Evolutionary conservation across 1,140 invertebrate species (phyloP).

Genomic region (Fopius arisanus): DNA sequence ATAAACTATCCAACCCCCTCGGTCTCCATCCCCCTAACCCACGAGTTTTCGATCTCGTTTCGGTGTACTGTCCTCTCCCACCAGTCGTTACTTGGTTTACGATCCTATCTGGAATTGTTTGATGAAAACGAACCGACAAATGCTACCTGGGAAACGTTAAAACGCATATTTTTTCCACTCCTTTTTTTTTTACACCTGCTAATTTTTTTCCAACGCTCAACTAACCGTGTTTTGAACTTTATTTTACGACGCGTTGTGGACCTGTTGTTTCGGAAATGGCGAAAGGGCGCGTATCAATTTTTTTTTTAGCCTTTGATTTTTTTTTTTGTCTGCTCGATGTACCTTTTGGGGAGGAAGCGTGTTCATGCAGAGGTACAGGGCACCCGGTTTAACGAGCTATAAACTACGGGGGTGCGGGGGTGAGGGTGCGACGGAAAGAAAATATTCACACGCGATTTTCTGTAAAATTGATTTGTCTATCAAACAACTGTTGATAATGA

Average conservation of each 20-base stretch:
- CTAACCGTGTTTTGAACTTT: conserved; percentile 9
- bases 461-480: no score
- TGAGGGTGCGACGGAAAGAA: neutral
- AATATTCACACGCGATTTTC: neutral
- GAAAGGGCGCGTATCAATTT: neutral
- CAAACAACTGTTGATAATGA: no score
- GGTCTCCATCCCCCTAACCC: neutral
- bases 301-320: neutral
- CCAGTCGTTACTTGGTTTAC: conserved; percentile 35
- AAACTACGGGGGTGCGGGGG: conserved; percentile 3
- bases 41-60: conserved; percentile 34
- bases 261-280: neutral
- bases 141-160: neutral
- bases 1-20: neutral
- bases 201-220: neutral
- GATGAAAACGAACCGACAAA: conserved; percentile 16
- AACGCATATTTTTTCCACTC: neutral
- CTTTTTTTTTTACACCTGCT: neutral
- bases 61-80: neutral
- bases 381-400: conserved; percentile 23
- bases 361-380: conserved; percentile 7
- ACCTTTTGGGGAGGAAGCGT: neutral
- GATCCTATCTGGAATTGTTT: conserved; percentile 33
- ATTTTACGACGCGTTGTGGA: neutral
- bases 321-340: neutral